Percentiles rank a stretch among this genome's conserved stretches.
These are phyloP conservation scores for Ranitomeya imitator DNA, from an alignment of 2,113 vertebrate species.

Conservation along the genomic window DNA sequence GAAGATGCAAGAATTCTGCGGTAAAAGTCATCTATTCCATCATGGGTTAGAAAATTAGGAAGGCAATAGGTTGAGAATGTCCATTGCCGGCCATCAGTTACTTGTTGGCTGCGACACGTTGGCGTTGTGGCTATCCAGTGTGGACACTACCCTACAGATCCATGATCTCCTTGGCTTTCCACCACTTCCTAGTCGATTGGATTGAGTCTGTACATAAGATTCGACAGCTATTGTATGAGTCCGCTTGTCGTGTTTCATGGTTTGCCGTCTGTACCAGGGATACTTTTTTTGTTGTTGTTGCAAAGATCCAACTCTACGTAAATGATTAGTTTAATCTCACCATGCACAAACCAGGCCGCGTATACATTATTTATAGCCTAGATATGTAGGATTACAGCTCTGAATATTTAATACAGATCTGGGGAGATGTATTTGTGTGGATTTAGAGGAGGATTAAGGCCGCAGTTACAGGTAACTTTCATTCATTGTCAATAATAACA, in stretches of 20 bases:
- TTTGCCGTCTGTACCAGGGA: neutral
- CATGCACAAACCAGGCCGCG: neutral
- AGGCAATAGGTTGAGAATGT: too few species aligned
- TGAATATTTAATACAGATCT: neutral
- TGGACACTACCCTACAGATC: neutral
- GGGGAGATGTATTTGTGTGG: neutral
- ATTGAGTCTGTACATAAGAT: neutral
- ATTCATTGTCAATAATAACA: neutral
- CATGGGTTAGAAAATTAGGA: too few species aligned
- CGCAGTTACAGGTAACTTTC: neutral
- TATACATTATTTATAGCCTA: slow-evolving; percentile 21
- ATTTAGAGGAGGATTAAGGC: neutral
- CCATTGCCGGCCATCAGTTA: too few species aligned
- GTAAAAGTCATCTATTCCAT: too few species aligned
- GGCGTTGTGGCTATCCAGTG: neutral
- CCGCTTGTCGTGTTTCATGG: neutral
- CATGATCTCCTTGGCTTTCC: neutral
- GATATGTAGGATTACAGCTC: neutral
- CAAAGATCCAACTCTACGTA: neutral
- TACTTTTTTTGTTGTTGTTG: too few species aligned
- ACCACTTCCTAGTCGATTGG: neutral
- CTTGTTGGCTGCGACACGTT: too few species aligned
- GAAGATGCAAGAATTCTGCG: too few species aligned
- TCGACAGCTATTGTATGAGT: neutral
- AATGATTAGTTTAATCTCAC: neutral